Base-by-base conservation (phyloP, 53 echinoderm and acorn worm species). In the Apostichopus leukothele region DNA sequence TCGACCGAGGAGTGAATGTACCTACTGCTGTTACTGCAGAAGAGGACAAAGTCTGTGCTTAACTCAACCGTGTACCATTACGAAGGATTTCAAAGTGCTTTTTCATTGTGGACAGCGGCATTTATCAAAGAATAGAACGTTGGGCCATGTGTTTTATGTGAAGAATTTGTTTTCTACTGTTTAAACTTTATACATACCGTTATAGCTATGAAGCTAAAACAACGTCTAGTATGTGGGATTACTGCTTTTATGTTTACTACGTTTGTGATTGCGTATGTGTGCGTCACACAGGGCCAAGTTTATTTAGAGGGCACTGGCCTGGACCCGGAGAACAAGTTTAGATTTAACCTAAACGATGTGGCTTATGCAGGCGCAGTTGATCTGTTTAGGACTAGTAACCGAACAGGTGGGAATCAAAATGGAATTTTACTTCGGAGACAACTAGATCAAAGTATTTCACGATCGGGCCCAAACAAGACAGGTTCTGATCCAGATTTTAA, bases 361-460 rank as follows among this genome's bases (percentile, higher is more conserved):
- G 26, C 79, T 7, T 54, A 59, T 50, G 63, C 66, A 7, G 85
- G 67, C 19, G 50, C 85, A 50, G 66, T 16, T 11, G 67, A 50
- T 22, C 25, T 67, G 66, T 26, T 63, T 39, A 26, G 26, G 27
- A 9, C 63, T 66, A 85, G 66, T 5, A 66, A 18, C 23, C 26
- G 66, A 7, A 50, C 61, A 50, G 67, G 0, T 20, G 66, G 27
- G 51, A 67, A n/a, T 51, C 50, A 63, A 66, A 85, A 68, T 85
- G 85, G 85, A 50, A 20, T 85, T 25, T 60, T 85, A 16, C 85
- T 85, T 67, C 66, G 85, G 5, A 85, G 67, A 85, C 85, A 85
- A 50, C 67, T 85, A 5, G 67, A 85, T 85, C 66, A 85, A 51
- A 85, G 68, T 85, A 12, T 67, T 9, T 85, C 85, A 13, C 66